Evolutionary conservation across 1,140 invertebrate species (phyloP), one percentile per base, ranked within the genome.

Genomic region (Planococcus citri): DNA sequence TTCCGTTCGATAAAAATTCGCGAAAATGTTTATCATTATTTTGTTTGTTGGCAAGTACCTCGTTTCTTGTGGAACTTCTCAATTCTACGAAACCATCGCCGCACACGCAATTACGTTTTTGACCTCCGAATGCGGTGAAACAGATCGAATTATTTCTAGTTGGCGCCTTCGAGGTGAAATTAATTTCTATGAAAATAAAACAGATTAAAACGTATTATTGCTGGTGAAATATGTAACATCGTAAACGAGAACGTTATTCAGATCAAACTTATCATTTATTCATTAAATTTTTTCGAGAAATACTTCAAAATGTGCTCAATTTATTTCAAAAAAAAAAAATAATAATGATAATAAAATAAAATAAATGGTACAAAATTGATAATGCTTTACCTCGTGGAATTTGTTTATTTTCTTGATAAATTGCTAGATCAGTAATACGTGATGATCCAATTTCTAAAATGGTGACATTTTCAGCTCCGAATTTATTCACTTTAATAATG

Each of bases 401-500:
- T 20, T 88, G 85, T 73, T 86, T 86, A 71, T 85, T 76, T 70
- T 86, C 81, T 73, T 89, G 87, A 21, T 89, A 74, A 10, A 89
- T 84, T n/a, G 85, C 76, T 73, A 89, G 81, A 74, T 87, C 85
- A 1, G 83, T 82, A 21, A 85, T 81, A 74, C 83, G 80, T 27
- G 79, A 78, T 8, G 85, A 29, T 8, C 85, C 82, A 73, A 82
- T 78, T 0, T 83, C 79, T 69, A 88, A 75, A 71, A 80, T 80
- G 4, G 80, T 83, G 1, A 79, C 75, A 71, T 84, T 82, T 37
- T 80, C 81, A 60, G 75, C 74, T 6, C 85, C 85, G 78, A 89
- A 90, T 76, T 91, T 91, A 74, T 87, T 82, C 74, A 90, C 77
- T 72, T 82, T 81, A n/a, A 86, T 77, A 51, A 91, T 82, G 68